These are phyloP conservation scores for Sesia apiformis DNA, from an alignment of 2,888 invertebrate genomes.

Conservation along the genomic window DNA sequence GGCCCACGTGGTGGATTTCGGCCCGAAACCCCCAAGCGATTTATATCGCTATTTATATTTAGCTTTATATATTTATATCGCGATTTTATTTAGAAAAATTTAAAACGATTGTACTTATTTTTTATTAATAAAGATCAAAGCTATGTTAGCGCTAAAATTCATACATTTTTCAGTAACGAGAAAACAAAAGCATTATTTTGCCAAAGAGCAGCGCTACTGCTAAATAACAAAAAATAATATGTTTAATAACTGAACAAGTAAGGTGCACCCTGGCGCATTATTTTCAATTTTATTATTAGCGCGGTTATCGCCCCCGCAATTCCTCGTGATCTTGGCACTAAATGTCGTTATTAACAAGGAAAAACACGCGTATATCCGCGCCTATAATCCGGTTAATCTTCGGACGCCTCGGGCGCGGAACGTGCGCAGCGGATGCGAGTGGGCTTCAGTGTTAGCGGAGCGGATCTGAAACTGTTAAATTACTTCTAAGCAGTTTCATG, in stretches of 20 bases:
- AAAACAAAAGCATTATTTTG: too few species aligned
- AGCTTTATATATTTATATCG: too few species aligned
- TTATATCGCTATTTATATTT: too few species aligned
- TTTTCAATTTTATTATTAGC: not conserved
- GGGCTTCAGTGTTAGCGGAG: constrained; percentile 22
- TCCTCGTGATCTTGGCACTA: not conserved
- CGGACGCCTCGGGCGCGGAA: constrained; percentile 33
- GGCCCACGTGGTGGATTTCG: too few species aligned
- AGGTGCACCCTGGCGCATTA: not conserved
- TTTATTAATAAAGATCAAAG: too few species aligned
- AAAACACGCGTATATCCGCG: constrained; percentile 43
- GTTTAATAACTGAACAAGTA: not conserved
- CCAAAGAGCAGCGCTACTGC: too few species aligned
- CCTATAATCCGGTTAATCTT: constrained; percentile 53
- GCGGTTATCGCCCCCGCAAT: not conserved
- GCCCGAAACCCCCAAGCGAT: too few species aligned
- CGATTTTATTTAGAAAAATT: too few species aligned
- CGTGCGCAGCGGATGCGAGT: constrained; percentile 24
- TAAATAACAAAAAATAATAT: not conserved
- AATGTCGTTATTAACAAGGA: constrained; percentile 38
- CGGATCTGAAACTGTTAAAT: not conserved
- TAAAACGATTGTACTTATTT: too few species aligned
- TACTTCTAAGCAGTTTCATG: too few species aligned
- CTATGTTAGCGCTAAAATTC: too few species aligned
- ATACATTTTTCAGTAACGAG: too few species aligned